These are phyloP conservation scores for Pheucticus melanocephalus DNA, from an alignment of 2,113 vertebrate genomes.

Conservation along the genomic window DNA sequence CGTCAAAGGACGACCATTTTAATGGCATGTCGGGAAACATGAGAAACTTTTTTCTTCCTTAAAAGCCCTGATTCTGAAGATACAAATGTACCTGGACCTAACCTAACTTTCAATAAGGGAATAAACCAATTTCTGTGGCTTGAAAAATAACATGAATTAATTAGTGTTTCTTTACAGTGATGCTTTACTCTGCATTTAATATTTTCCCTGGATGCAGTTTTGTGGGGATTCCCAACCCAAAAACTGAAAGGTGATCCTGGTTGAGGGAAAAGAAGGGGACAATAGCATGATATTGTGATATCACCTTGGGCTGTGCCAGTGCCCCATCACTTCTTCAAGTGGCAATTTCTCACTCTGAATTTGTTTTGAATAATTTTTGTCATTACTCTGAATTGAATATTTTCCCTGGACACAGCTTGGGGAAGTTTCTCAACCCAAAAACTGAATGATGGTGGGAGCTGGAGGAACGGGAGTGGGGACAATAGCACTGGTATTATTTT, in stretches of 20 bases:
- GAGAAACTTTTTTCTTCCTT: not conserved
- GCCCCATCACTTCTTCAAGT: not conserved
- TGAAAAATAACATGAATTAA: not conserved
- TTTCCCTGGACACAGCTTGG: not conserved
- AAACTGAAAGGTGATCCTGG: not conserved
- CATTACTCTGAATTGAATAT: not conserved
- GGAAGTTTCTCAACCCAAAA: not conserved
- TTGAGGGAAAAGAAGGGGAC: not conserved
- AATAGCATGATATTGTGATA: not conserved
- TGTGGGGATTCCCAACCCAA: not conserved
- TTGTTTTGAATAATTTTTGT: conserved; percentile 41
- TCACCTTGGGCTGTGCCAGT: not conserved
- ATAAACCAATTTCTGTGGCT: not conserved
- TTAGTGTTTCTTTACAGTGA: not conserved
- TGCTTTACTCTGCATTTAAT: not conserved
- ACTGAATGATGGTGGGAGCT: not conserved
- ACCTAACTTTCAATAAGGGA: not conserved
- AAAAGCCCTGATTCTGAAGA: not conserved
- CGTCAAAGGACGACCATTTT: not conserved
- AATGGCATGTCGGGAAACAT: conserved; percentile 25
- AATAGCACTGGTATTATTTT: fast-evolving
- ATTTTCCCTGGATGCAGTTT: not conserved
- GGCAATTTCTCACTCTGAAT: conserved; percentile 26
- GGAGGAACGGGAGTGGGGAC: not conserved
- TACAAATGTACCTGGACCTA: not conserved